Conservation (phyloP, 2,888 invertebrate genomes). For the Trichopria drosophilae region DNA sequence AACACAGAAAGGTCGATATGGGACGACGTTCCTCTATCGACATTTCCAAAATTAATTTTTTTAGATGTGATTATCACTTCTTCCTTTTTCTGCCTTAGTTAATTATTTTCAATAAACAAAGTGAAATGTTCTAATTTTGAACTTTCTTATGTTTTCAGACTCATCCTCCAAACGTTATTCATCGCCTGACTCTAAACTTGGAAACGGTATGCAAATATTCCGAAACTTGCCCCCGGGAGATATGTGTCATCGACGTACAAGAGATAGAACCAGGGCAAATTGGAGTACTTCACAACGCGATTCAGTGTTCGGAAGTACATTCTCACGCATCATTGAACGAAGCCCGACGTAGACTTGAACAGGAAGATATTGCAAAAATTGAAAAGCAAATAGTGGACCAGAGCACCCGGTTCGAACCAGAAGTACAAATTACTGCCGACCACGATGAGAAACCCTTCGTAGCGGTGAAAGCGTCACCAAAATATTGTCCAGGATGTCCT, state of each 20-base stretch:
- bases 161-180: conserved; percentile 43
- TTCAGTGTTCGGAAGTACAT: conserved; percentile 46
- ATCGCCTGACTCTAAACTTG: conserved; percentile 48
- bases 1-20: no score
- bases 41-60: no score
- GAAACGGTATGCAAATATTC: conserved; percentile 44
- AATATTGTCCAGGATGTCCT: conserved; percentile 54
- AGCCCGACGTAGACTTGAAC: conserved; percentile 31
- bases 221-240: conserved; percentile 47
- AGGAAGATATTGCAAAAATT: conserved; percentile 39
- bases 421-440: conserved; percentile 45
- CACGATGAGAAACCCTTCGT: conserved; percentile 51
- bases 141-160: conserved; percentile 44
- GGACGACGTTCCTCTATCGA: no score
- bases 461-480: conserved; percentile 45
- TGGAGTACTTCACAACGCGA: conserved; percentile 43
- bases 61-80: no score
- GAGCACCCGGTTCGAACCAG: conserved; percentile 47
- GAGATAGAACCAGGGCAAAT: conserved; percentile 44
- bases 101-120: no score
- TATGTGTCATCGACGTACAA: conserved; percentile 48
- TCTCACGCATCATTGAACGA: conserved; percentile 39
- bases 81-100: no score
- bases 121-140: no score
- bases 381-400: conserved; percentile 42